Conservation (phyloP, 2,888 invertebrate genomes). For the Himalopsyche japonica region DNA sequence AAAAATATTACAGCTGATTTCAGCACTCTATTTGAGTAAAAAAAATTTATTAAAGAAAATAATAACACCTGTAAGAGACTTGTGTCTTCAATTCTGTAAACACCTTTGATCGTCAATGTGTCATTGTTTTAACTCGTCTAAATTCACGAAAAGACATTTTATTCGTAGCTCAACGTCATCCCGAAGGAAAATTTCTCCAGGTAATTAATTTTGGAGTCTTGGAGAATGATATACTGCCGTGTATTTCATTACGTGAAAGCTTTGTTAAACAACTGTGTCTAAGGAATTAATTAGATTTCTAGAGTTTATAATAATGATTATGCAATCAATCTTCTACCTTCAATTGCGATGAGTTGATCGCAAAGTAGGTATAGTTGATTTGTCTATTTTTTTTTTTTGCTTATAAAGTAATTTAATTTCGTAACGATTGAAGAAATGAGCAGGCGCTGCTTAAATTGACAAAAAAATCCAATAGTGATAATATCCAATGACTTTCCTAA, state of each 20-base stretch:
- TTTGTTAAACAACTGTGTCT: neutral
- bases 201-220: neutral
- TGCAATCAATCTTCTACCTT: neutral
- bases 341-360: no score
- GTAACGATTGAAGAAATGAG: no score
- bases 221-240: neutral
- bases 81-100: neutral
- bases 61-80: neutral
- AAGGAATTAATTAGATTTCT: neutral
- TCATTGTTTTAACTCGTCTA: neutral
- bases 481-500: no score
- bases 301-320: neutral
- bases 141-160: neutral
- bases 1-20: neutral
- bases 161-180: neutral
- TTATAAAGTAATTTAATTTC: no score
- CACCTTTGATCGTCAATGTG: neutral
- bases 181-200: neutral
- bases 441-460: no score
- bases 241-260: neutral
- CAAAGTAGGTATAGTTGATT: no score
- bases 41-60: no score
- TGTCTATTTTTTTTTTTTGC: no score
- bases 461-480: no score
- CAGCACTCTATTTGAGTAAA: neutral